These are phyloP conservation scores for Lutraria rhynchaena DNA, from an alignment of 1,140 invertebrate genomes.

Conservation along the genomic window DNA sequence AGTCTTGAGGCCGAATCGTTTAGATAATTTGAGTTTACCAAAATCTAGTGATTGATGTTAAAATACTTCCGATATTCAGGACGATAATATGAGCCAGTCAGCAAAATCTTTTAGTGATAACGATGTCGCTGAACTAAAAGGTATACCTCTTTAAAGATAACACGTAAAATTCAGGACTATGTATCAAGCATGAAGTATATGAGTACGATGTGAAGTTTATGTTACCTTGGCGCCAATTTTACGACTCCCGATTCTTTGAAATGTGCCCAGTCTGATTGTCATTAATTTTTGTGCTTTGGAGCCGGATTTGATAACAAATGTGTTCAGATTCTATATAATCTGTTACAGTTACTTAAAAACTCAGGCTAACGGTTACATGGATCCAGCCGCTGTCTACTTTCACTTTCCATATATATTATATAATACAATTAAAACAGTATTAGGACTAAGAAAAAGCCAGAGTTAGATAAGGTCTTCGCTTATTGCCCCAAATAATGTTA, in stretches of 20 bases:
- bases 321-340: too few species aligned
- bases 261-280: neutral
- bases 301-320: too few species aligned
- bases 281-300: neutral
- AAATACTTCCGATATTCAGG: too few species aligned
- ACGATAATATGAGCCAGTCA: conserved; percentile 7
- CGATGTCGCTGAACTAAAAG: conserved; percentile 1
- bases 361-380: too few species aligned
- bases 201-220: neutral
- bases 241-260: neutral
- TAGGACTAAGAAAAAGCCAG: neutral
- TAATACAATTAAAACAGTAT: neutral
- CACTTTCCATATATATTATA: neutral
- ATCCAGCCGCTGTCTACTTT: too few species aligned
- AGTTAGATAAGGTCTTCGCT: neutral
- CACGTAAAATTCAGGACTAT: neutral
- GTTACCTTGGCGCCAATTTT: neutral
- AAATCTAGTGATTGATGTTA: too few species aligned
- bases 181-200: neutral
- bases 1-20: too few species aligned
- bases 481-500: neutral
- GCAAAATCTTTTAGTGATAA: neutral
- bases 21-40: too few species aligned
- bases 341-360: too few species aligned
- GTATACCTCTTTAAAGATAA: neutral